Evolutionary conservation across 1,140 invertebrate genomes (phyloP).

Genomic region (Bathynomus jamesi): DNA sequence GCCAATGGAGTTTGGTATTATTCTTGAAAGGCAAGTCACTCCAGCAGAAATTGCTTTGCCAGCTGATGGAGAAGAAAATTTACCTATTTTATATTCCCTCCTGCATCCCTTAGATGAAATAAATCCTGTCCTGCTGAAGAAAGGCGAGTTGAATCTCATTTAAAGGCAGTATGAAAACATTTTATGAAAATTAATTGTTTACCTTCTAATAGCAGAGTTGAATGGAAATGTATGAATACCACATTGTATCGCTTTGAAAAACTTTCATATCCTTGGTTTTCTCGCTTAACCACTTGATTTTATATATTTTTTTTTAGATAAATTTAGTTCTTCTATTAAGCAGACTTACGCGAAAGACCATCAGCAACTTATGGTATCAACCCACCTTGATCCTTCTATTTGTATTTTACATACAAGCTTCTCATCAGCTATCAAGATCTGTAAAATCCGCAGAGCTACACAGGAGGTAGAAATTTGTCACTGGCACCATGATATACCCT

Average conservation of each 20-base stretch:
- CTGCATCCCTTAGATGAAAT: constrained; percentile 83
- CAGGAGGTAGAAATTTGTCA: constrained; percentile 55
- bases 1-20: constrained; percentile 65
- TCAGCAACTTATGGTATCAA: neutral
- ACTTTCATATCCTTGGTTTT: no score
- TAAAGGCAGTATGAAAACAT: no score
- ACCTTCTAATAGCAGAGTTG: no score
- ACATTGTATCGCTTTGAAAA: no score
- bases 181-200: no score
- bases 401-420: constrained; percentile 67
- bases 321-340: neutral
- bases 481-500: no score
- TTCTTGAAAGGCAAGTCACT: constrained; percentile 57
- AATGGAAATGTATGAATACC: no score
- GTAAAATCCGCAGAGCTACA: constrained; percentile 65
- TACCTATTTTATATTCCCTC: constrained; percentile 69
- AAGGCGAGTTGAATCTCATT: constrained; percentile 48
- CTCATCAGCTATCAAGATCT: constrained; percentile 68
- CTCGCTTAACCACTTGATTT: no score
- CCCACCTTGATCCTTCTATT: constrained; percentile 48
- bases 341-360: neutral
- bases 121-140: constrained; percentile 64
- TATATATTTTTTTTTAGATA: no score
- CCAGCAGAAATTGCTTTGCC: constrained; percentile 37
- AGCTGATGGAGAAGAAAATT: constrained; percentile 29